Percentiles rank a stretch among this genome's conserved stretches.
phyloP scores from a whole-genome alignment of 2,888 invertebrate species.

The Phortica magna region DNA sequence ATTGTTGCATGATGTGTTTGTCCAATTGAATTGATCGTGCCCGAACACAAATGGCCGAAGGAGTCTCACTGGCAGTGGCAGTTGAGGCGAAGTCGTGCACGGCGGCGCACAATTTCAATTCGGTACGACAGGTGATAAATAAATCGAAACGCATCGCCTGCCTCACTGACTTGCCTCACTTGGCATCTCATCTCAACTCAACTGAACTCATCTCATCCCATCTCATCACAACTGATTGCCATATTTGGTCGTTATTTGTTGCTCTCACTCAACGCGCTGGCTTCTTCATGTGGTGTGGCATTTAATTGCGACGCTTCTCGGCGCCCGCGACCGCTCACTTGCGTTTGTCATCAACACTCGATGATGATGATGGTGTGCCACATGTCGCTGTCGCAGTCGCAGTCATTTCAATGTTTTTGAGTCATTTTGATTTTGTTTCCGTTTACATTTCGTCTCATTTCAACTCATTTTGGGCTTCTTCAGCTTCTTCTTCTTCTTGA shows the following conservation, averaged over 20 bases:
- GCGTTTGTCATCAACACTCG: slow-evolving; percentile 31
- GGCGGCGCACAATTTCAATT: slow-evolving; percentile 69
- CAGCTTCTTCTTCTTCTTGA: slow-evolving; percentile 37
- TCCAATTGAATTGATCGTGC: slow-evolving; percentile 50
- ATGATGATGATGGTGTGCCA: slow-evolving; percentile 17
- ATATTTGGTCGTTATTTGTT: slow-evolving; percentile 72
- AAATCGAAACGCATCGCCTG: slow-evolving; percentile 73
- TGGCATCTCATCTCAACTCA: neutral
- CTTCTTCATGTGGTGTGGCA: slow-evolving; percentile 21
- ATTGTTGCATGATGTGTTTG: slow-evolving; percentile 56
- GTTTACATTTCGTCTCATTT: neutral
- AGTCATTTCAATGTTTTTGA: slow-evolving; percentile 45
- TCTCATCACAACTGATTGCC: slow-evolving; percentile 52
- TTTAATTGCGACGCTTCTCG: slow-evolving; percentile 16
- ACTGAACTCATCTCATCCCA: neutral
- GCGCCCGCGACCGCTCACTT: no score
- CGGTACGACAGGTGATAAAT: slow-evolving; percentile 77
- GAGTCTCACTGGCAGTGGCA: slow-evolving; percentile 12
- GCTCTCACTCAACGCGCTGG: slow-evolving; percentile 28
- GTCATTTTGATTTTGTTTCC: slow-evolving; percentile 61
- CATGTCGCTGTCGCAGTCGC: neutral
- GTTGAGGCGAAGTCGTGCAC: slow-evolving; percentile 25
- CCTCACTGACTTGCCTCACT: slow-evolving; percentile 41
- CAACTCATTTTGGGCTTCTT: slow-evolving; percentile 15
- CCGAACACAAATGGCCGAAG: no score